Conservation (phyloP, 2,113 vertebrate species). For the Numida meleagris region DNA sequence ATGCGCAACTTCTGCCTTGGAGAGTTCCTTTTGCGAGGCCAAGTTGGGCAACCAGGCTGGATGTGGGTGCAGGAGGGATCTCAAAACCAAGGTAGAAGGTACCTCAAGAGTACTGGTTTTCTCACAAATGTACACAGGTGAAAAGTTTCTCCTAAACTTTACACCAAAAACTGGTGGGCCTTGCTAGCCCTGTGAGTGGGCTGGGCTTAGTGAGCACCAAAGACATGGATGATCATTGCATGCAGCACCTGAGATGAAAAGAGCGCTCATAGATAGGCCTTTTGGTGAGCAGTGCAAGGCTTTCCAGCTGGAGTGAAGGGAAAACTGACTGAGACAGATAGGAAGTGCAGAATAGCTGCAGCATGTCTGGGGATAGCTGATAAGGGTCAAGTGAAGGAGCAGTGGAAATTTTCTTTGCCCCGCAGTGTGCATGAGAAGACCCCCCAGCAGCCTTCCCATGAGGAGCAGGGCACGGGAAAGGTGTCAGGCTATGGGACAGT, state of each 20-base stretch:
- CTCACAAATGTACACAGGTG: not conserved
- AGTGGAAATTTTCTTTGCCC: not conserved
- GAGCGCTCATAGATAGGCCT: not conserved
- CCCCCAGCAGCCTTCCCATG: not conserved
- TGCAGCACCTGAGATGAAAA: not conserved
- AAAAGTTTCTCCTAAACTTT: not conserved
- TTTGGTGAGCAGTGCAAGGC: not conserved
- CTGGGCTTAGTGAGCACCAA: not conserved
- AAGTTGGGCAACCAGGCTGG: not conserved
- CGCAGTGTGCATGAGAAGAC: not conserved
- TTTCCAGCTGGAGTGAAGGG: not conserved
- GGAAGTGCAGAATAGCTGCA: not conserved
- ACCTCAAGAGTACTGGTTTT: not conserved
- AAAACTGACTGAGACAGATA: not conserved
- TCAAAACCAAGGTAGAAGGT: conserved; percentile 6
- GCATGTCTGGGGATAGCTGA: not conserved
- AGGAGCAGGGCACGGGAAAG: not conserved
- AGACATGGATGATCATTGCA: not conserved
- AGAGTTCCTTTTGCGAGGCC: conserved; percentile 62
- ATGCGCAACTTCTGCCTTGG: conserved; percentile 81
- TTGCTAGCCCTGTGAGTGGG: rapidly evolving
- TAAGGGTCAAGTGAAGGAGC: not conserved
- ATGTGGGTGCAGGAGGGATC: not conserved
- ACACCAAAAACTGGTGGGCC: not conserved
- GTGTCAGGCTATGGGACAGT: not conserved